Conservation (phyloP, 2,113 vertebrate species). For the Perca flavescens region DNA sequence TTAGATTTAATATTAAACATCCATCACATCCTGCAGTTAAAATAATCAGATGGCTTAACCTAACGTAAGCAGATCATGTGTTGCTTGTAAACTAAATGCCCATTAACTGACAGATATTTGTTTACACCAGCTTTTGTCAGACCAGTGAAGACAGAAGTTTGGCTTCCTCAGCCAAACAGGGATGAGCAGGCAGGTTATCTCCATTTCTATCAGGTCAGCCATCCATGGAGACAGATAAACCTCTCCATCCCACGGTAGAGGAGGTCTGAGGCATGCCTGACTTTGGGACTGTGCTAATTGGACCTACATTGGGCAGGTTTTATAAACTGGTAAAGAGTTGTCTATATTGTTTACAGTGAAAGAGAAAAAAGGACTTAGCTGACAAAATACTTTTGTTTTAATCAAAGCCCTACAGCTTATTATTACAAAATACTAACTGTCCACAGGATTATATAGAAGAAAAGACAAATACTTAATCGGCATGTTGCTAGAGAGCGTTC, state of each 20-base stretch:
- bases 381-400: not conserved
- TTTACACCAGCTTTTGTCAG: slow-evolving; percentile 53
- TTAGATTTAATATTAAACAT: slow-evolving; percentile 11
- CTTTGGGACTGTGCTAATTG: slow-evolving; percentile 71
- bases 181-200: slow-evolving; percentile 77
- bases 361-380: not conserved
- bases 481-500: not conserved
- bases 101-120: slow-evolving; percentile 61
- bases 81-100: slow-evolving; percentile 38
- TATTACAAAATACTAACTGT: not conserved
- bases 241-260: slow-evolving; percentile 53
- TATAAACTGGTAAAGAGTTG: slow-evolving; percentile 15
- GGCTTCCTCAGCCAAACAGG: slow-evolving; percentile 58
- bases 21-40: not conserved
- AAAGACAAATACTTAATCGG: not conserved
- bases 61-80: slow-evolving; percentile 16
- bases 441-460: not conserved
- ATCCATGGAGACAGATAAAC: slow-evolving; percentile 70
- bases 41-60: slow-evolving; percentile 23
- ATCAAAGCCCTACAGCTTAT: not conserved
- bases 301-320: slow-evolving; percentile 61
- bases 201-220: slow-evolving; percentile 70
- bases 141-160: slow-evolving; percentile 57
- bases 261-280: slow-evolving; percentile 75
- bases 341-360: slow-evolving; percentile 18